Evolutionary conservation across 2,797 vertebrate genomes (phyloP).

Genomic region (Heliangelus exortis): DNA sequence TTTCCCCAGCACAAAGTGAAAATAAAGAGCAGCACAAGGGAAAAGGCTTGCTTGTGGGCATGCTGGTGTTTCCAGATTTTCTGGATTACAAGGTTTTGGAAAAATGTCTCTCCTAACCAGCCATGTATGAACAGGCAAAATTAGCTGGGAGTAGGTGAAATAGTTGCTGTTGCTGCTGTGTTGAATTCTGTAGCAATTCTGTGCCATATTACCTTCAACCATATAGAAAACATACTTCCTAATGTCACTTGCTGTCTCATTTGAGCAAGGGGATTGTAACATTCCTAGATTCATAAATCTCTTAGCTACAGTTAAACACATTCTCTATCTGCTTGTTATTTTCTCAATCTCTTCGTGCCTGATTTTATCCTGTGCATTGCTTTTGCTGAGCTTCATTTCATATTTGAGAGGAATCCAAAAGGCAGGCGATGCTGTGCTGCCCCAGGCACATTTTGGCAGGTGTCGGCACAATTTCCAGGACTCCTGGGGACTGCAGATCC

Average conservation of each 20-base stretch:
- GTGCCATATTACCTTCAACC: background rate
- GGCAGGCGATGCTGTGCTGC: background rate
- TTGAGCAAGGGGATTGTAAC: background rate
- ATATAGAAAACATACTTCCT: background rate
- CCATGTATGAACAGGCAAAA: background rate
- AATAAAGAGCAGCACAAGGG: background rate
- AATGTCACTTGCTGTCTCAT: background rate
- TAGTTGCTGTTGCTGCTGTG: background rate
- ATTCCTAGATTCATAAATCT: background rate
- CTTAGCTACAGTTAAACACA: background rate
- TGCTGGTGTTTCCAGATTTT: constrained; percentile 18
- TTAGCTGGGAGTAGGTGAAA: background rate
- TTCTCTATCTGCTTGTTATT: background rate
- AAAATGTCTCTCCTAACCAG: background rate
- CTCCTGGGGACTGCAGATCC: background rate
- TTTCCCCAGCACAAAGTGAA: background rate
- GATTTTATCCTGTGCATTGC: background rate
- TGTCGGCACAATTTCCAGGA: background rate
- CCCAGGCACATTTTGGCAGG: background rate
- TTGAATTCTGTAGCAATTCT: background rate
- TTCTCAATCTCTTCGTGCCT: background rate
- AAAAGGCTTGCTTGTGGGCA: background rate
- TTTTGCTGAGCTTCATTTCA: constrained; percentile 10
- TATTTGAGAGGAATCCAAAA: background rate
- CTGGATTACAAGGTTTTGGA: background rate